Conservation (phyloP, 2,113 vertebrate genomes). For the Xenopus borealis region DNA sequence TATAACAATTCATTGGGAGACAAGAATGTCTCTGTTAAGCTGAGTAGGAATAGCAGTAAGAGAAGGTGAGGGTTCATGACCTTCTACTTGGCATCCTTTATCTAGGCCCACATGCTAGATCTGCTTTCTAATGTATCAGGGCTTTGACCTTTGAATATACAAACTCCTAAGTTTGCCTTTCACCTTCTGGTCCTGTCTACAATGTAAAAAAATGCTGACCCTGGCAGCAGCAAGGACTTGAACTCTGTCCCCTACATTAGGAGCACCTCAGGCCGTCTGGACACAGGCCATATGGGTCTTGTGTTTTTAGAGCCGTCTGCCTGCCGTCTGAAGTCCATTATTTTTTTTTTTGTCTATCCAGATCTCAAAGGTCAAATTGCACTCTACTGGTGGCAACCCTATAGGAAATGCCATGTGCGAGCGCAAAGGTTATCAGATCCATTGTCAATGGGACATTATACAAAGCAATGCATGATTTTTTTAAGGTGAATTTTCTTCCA, state of each 20-base stretch:
- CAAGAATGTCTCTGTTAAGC: not conserved
- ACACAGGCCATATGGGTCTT: not conserved
- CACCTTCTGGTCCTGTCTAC: constrained; percentile 52
- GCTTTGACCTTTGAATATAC: constrained; percentile 55
- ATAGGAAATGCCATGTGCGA: too few species aligned
- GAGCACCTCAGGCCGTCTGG: constrained; percentile 38
- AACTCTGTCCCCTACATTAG: constrained; percentile 47
- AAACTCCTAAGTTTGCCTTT: constrained; percentile 43
- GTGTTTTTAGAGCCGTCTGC: constrained; percentile 13
- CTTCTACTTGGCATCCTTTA: constrained; percentile 26
- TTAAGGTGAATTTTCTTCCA: too few species aligned
- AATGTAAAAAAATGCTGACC: constrained; percentile 36
- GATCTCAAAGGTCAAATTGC: constrained; percentile 14
- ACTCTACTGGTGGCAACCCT: too few species aligned
- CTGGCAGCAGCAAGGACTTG: constrained; percentile 47
- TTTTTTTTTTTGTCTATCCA: not conserved
- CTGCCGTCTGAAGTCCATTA: constrained; percentile 2
- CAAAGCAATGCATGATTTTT: too few species aligned
- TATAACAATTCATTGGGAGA: too few species aligned
- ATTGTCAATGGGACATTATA: too few species aligned
- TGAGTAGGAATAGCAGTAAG: not conserved
- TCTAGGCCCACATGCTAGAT: constrained; percentile 26
- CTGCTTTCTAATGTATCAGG: constrained; percentile 20
- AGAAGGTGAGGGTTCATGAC: constrained; percentile 27
- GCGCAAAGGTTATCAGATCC: too few species aligned